Conservation (phyloP, 2,113 vertebrate species). For the Hyperopisus bebe region DNA sequence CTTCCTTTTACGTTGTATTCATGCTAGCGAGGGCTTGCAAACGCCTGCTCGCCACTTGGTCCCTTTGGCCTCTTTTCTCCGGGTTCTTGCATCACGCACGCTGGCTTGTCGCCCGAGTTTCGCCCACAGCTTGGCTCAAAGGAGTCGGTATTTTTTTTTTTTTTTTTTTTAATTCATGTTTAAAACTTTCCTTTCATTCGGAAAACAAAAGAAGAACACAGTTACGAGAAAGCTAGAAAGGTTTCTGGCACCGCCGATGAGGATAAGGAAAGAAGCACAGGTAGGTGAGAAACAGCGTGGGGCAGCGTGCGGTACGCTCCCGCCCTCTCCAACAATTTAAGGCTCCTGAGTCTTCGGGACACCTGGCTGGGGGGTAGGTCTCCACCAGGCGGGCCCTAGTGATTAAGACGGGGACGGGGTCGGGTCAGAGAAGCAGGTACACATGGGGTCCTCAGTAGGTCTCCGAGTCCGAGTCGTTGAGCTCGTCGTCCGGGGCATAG, state of each 20-base stretch:
- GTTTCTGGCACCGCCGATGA: constrained; percentile 56
- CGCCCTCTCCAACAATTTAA: constrained; percentile 21
- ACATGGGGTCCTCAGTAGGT: constrained; percentile 73
- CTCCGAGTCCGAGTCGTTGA: constrained; percentile 97
- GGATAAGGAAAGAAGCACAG: constrained; percentile 10
- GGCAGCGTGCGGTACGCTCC: not conserved
- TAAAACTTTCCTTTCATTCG: constrained; percentile 3
- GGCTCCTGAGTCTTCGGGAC: constrained; percentile 49
- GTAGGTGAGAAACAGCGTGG: not conserved
- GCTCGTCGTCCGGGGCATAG: constrained; percentile 81
- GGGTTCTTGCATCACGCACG: constrained; percentile 64
- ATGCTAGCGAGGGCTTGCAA: constrained; percentile 19
- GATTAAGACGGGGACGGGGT: constrained; percentile 28
- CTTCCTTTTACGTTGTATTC: not conserved
- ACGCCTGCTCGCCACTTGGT: constrained; percentile 60
- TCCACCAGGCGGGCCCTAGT: constrained; percentile 16
- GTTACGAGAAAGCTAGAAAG: constrained; percentile 47
- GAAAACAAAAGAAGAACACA: not conserved
- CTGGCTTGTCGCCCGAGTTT: constrained; percentile 60
- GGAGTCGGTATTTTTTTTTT: constrained; percentile 44
- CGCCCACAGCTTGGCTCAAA: constrained; percentile 50
- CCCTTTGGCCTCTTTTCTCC: constrained; percentile 69
- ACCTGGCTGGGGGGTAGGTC: constrained; percentile 27
- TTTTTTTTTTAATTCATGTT: not conserved
- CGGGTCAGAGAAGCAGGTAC: constrained; percentile 8